Base-by-base conservation (phyloP, 2,888 invertebrate species). In the Gortyna flavago region DNA sequence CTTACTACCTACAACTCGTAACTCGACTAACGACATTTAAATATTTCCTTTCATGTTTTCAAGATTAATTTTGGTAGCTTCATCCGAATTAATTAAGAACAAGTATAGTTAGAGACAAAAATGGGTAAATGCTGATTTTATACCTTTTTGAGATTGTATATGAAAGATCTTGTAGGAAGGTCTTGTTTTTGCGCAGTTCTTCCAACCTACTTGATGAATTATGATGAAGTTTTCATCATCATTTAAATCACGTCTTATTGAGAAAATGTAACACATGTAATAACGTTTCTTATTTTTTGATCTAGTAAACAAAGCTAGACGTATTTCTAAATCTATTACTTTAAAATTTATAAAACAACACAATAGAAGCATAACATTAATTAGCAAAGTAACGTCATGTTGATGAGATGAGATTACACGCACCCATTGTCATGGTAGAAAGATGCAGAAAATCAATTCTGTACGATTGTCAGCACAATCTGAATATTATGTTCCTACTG, bases 351-450 rank as follows among this genome's bases (percentile, higher is more conserved):
- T 54, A 44, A 51, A 77, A 48, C 68, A 11, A 62, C 25, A 41
- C 8, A 62, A 54, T 62, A 41, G 29, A 44, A 65, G 18, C 70
- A 65, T 74, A 65, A 68, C 62, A 72, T 77, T 80, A 80, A 78
- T 81, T 77, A 81, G 65, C 25, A 62, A 70, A 78, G 77, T 72
- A 79, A 76, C 69, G 70, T 4, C 64, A 68, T 73, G 82, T 76
- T 80, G 80, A 72, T 70, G 59, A 85, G 76, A 88, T 87, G 85
- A 88, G 84, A 89, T 89, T 89, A 89, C 84, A 87, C 79, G 83
- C 78, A 85, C 72, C 74, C 13, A 54, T 65, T 64, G 18, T 44
- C 21, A 21, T 2, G 35, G 16, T 16, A 51, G 25, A 2, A 4
- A 77, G 0, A 61, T 6, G 2, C 79, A 87, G 85, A 81, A 88